These are phyloP conservation scores for Anticlea derivata DNA, from an alignment of 2,888 invertebrate species.

Conservation along the genomic window DNA sequence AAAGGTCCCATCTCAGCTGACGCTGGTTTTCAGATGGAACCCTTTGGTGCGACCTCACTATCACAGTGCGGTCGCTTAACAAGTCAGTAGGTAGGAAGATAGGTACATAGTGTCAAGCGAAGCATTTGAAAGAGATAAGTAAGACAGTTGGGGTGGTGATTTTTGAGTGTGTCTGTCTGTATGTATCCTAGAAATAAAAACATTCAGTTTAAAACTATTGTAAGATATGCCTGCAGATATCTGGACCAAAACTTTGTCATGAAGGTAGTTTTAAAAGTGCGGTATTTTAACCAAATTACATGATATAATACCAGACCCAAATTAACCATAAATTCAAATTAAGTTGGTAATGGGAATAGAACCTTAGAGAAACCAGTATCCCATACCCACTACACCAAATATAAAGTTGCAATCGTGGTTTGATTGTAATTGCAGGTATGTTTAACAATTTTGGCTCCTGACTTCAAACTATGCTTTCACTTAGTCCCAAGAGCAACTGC, in stretches of 20 bases:
- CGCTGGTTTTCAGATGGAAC: no score
- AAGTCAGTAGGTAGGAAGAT: no score
- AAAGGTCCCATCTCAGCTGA: no score
- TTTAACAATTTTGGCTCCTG: conserved; percentile 39
- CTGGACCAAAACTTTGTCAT: conserved; percentile 18
- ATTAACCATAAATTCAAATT: conserved; percentile 10
- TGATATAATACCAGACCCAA: conserved; percentile 19
- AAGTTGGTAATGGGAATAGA: conserved; percentile 46
- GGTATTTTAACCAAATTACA: conserved; percentile 27
- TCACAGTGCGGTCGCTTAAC: no score
- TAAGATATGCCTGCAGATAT: conserved; percentile 15
- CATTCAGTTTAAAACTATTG: not conserved
- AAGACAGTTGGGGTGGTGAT: no score
- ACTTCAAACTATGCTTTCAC: not conserved
- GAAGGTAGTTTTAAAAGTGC: conserved; percentile 42
- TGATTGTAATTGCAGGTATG: conserved; percentile 37
- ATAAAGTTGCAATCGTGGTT: conserved; percentile 51
- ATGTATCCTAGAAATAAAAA: no score
- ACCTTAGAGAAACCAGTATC: conserved; percentile 51
- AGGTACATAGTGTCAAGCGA: no score
- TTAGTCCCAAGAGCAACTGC: not conserved
- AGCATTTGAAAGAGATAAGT: no score
- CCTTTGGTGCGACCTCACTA: no score
- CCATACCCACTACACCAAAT: conserved; percentile 76
- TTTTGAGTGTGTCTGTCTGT: no score